Evolutionary conservation across 2,113 vertebrate genomes (phyloP).

Genomic region (Halcyon senegalensis): DNA sequence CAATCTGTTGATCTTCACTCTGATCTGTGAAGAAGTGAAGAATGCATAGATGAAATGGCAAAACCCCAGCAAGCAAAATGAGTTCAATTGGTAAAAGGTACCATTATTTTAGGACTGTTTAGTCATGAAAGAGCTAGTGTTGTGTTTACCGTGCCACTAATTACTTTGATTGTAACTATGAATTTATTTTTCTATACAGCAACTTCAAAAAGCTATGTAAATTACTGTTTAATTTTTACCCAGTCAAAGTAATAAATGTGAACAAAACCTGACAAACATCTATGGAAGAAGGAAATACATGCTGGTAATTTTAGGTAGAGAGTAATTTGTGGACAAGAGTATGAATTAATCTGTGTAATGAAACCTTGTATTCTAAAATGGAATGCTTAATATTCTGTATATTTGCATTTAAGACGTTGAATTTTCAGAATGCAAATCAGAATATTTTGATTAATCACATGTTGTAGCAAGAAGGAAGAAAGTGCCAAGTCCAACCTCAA

Average conservation of each 20-base stretch:
- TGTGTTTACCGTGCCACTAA: background rate
- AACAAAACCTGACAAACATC: background rate
- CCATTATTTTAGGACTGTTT: background rate
- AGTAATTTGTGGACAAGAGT: constrained; percentile 12
- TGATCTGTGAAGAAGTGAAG: background rate
- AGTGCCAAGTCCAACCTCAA: constrained; percentile 30
- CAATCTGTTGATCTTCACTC: background rate
- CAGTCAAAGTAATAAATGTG: background rate
- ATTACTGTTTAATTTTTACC: background rate
- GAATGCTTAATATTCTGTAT: constrained; percentile 9
- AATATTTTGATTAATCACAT: constrained; percentile 64
- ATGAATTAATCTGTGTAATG: constrained; percentile 14
- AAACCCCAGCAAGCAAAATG: background rate
- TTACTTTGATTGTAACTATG: background rate
- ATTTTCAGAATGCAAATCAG: constrained; percentile 46
- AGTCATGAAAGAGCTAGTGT: background rate
- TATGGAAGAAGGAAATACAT: background rate
- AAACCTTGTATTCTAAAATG: background rate
- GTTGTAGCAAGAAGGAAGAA: constrained; percentile 6
- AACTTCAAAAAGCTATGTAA: background rate
- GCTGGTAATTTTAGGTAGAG: background rate
- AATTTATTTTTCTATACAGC: background rate
- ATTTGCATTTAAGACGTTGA: constrained; percentile 43
- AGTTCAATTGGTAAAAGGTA: background rate
- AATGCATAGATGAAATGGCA: background rate